phyloP scores from a whole-genome alignment of 1,140 invertebrate genomes.

The Drosophila lacteicornis region DNA sequence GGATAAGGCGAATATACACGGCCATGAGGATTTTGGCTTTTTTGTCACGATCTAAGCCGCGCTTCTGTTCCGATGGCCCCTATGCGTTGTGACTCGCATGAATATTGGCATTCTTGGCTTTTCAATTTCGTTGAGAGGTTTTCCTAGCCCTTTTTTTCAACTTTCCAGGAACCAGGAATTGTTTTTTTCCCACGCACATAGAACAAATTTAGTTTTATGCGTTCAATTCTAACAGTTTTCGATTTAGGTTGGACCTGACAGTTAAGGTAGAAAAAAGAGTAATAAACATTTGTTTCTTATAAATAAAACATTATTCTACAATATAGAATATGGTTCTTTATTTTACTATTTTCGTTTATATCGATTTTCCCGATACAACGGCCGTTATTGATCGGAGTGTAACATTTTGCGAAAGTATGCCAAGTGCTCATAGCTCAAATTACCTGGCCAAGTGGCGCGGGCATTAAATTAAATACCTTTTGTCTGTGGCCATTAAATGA shows the following conservation, averaged over 20 bases:
- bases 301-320: too few species aligned
- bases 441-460: conserved; percentile 69
- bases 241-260: neutral
- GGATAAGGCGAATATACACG: conserved; percentile 3
- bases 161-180: neutral
- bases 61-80: conserved; percentile 44
- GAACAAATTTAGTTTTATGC: neutral
- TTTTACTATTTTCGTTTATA: too few species aligned
- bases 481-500: conserved; percentile 73
- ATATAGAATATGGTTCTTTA: too few species aligned
- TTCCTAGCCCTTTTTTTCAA: conserved; percentile 12
- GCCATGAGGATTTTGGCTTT: conserved; percentile 58
- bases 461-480: conserved; percentile 81
- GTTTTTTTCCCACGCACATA: neutral
- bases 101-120: conserved; percentile 70
- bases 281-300: too few species aligned
- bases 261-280: too few species aligned
- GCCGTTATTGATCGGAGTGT: conserved; percentile 1
- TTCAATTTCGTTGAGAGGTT: conserved; percentile 44
- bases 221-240: neutral
- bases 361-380: too few species aligned
- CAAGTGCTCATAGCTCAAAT: conserved; percentile 68
- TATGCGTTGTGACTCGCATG: conserved; percentile 65
- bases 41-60: conserved; percentile 75
- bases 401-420: conserved; percentile 39